A percentile compares a stretch with the other conserved stretches of the same genome.
Conservation (phyloP, 2,797 vertebrate genomes). For the Crypturellus tataupa region DNA sequence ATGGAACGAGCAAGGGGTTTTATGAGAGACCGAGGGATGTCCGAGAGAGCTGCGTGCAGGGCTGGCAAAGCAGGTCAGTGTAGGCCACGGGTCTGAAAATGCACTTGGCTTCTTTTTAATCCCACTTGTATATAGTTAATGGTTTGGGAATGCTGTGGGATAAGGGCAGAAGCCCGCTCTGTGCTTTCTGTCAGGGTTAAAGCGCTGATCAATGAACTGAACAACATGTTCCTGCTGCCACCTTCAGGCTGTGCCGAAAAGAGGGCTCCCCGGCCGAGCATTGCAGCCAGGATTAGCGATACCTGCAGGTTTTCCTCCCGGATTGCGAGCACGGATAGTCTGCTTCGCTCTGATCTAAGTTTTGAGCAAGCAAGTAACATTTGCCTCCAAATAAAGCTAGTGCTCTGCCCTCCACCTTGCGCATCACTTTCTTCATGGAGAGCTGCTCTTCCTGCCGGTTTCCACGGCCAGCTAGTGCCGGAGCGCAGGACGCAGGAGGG, state of each 20-base stretch:
- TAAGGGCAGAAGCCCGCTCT: not conserved
- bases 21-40: too few species aligned
- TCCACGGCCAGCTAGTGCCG: not conserved
- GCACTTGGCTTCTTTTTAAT: not conserved
- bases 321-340: not conserved
- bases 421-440: not conserved
- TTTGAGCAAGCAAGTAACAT: not conserved
- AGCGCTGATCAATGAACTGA: conserved; percentile 18
- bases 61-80: not conserved
- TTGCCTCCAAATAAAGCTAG: not conserved
- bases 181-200: not conserved
- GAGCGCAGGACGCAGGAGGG: not conserved
- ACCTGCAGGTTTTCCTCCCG: not conserved
- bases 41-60: too few species aligned
- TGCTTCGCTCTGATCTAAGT: not conserved
- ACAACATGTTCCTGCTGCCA: conserved; percentile 77
- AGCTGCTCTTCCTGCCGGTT: not conserved
- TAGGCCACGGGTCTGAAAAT: not conserved
- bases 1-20: too few species aligned
- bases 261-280: not conserved
- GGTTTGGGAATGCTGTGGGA: not conserved
- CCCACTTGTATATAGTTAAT: not conserved
- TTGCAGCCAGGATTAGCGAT: not conserved
- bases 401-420: fast-evolving
- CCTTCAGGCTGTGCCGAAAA: conserved; percentile 67